A percentile compares a stretch with the other conserved stretches of the same genome.
Conservation (phyloP, 2,888 invertebrate genomes). For the Nomada fucata region DNA sequence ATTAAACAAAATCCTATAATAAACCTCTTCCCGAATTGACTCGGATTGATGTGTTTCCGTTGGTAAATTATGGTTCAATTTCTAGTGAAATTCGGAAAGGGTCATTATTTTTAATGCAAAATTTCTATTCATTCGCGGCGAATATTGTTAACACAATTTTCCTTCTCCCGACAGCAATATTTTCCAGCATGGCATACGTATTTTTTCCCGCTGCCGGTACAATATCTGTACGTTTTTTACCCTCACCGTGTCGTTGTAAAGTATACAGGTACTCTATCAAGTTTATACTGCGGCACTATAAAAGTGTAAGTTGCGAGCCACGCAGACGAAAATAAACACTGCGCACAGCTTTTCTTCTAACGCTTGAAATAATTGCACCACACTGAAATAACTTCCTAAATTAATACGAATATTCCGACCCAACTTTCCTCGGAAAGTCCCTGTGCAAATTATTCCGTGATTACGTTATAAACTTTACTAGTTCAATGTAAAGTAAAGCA, state of each 20-base stretch:
- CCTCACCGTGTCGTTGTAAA: constrained; percentile 6
- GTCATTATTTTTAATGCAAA: not conserved
- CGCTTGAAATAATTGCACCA: not conserved
- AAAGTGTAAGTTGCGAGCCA: constrained; percentile 16
- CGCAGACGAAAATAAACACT: constrained; percentile 4
- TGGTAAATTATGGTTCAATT: not conserved
- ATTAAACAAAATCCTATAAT: too few species aligned
- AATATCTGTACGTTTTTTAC: constrained; percentile 13
- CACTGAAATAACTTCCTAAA: not conserved
- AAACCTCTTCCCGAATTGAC: too few species aligned
- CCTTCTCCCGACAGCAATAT: not conserved
- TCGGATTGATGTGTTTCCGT: too few species aligned
- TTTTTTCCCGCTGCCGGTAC: not conserved
- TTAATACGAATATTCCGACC: not conserved
- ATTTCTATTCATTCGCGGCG: not conserved
- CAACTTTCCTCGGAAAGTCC: too few species aligned
- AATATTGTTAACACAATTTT: not conserved
- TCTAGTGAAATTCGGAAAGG: not conserved
- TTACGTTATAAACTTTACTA: too few species aligned
- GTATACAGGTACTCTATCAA: constrained; percentile 21
- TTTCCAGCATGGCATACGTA: not conserved
- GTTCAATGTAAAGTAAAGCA: too few species aligned
- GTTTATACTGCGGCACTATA: constrained; percentile 25
- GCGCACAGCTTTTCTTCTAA: not conserved
- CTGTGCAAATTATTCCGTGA: too few species aligned